Percentiles rank a stretch among this genome's conserved stretches.
Conservation (phyloP, 2,797 vertebrate genomes). For the Tachyglossus aculeatus region DNA sequence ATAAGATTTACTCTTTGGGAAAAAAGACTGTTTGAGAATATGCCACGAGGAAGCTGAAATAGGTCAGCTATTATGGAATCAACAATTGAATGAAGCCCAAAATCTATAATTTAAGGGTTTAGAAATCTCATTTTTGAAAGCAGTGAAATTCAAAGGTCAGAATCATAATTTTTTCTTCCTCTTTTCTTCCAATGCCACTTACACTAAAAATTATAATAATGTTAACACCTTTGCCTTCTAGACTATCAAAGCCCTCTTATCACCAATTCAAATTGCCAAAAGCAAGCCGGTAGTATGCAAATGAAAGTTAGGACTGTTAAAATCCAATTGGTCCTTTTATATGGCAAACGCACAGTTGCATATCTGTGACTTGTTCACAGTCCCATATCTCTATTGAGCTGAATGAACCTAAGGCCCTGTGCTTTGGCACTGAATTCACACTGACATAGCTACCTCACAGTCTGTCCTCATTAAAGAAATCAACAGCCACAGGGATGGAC, state of each 20-base stretch:
- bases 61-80: slow-evolving; percentile 11
- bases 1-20: background rate
- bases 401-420: no score
- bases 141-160: slow-evolving; percentile 34
- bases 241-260: background rate
- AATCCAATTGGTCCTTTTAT: background rate
- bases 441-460: no score
- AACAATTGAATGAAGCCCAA: background rate
- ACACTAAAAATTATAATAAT: background rate
- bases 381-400: no score
- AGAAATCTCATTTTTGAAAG: slow-evolving; percentile 22
- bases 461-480: no score
- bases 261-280: background rate
- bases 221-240: background rate
- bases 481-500: no score
- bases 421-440: no score
- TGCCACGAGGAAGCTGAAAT: background rate
- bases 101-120: slow-evolving; percentile 18
- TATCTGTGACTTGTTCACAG: no score
- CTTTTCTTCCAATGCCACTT: slow-evolving; percentile 5
- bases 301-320: background rate
- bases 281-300: background rate
- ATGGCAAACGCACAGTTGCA: no score
- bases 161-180: background rate
- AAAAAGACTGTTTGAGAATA: background rate